Percentiles rank a stretch among this genome's conserved stretches.
phyloP scores from a whole-genome alignment of 2,888 invertebrate genomes.

The Drosophila nr. fundita region DNA sequence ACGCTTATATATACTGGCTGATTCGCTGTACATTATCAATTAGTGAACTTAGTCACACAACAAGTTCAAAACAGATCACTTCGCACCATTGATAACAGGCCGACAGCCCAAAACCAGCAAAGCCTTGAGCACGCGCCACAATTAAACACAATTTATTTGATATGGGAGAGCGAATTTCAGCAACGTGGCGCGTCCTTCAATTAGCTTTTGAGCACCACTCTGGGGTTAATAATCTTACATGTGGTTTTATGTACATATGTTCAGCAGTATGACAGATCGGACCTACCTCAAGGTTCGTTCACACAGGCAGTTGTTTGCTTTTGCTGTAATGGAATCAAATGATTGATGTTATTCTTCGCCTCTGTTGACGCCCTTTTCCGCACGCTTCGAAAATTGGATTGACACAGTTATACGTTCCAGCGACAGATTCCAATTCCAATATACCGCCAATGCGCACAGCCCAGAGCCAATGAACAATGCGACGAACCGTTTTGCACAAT shows the following conservation, averaged over 20 bases:
- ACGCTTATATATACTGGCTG: slow-evolving; percentile 10
- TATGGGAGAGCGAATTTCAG: slow-evolving; percentile 1
- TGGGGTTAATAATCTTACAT: neutral
- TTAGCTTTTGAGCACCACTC: neutral
- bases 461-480: slow-evolving; percentile 29
- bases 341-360: slow-evolving; percentile 2
- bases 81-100: slow-evolving; percentile 46
- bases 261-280: slow-evolving; percentile 1
- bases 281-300: slow-evolving; percentile 55
- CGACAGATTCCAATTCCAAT: slow-evolving; percentile 19
- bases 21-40: slow-evolving; percentile 63
- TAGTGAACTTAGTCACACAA: slow-evolving; percentile 50
- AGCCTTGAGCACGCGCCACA: slow-evolving; percentile 44
- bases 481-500: slow-evolving; percentile 68
- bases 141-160: slow-evolving; percentile 22
- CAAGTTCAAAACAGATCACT: slow-evolving; percentile 69
- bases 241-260: neutral
- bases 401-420: slow-evolving; percentile 51
- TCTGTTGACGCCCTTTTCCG: slow-evolving; percentile 36
- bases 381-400: slow-evolving; percentile 46
- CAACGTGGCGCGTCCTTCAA: slow-evolving; percentile 40
- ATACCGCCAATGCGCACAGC: neutral
- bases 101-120: slow-evolving; percentile 13
- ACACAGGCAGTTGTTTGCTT: slow-evolving; percentile 1
- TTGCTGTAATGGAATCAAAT: slow-evolving; percentile 11